Percentiles rank a stretch among this genome's conserved stretches.
phyloP scores from a whole-genome alignment of 2,113 vertebrate species.

The Corydoras sp. region DNA sequence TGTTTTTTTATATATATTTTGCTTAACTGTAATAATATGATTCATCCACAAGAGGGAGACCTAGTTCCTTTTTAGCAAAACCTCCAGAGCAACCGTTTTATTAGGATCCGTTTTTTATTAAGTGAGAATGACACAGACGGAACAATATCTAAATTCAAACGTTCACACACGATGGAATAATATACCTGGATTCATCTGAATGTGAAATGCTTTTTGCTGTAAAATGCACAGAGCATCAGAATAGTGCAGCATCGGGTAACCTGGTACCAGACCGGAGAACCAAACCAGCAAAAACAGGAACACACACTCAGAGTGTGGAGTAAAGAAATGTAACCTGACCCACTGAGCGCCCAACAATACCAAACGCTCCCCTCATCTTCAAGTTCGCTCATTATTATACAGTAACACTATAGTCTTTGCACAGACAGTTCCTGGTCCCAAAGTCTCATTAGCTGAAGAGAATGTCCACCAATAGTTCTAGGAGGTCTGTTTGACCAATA shows the following conservation, averaged over 20 bases:
- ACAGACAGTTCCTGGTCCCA: background rate
- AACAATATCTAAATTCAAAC: too few species aligned
- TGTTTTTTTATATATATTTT: background rate
- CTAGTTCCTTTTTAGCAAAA: background rate
- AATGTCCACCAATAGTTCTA: constrained; percentile 66
- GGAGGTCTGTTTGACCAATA: constrained; percentile 63
- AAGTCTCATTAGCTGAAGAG: constrained; percentile 43
- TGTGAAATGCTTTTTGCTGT: too few species aligned
- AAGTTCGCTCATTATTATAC: background rate
- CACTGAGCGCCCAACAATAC: background rate
- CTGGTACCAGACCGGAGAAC: too few species aligned
- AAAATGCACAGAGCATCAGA: too few species aligned
- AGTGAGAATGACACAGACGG: background rate
- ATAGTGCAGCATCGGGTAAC: too few species aligned
- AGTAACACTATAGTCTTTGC: background rate
- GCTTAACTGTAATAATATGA: background rate
- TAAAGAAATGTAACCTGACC: background rate
- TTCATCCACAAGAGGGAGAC: constrained; percentile 38
- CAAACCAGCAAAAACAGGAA: background rate
- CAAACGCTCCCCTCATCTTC: too few species aligned
- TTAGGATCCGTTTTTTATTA: background rate
- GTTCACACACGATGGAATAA: too few species aligned
- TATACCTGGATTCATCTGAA: too few species aligned
- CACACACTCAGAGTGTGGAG: too few species aligned
- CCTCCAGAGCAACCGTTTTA: background rate